Percentiles rank a stretch among this genome's conserved stretches.
Conservation (phyloP, 2,888 invertebrate species). For the Euzophera pinguis region DNA sequence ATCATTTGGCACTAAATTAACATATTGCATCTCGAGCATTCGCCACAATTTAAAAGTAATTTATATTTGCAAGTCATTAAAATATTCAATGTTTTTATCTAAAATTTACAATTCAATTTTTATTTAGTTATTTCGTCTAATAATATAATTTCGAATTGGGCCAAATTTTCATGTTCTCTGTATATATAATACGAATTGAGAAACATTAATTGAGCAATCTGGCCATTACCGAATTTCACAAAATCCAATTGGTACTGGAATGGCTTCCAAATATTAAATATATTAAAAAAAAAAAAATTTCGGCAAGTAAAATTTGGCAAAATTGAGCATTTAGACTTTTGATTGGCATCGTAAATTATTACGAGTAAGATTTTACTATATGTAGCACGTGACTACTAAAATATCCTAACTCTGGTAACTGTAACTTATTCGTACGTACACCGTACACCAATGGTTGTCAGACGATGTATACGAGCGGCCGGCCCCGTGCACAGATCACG, state of each 20-base stretch:
- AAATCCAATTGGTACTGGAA: slow-evolving; percentile 36
- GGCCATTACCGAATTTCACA: slow-evolving; percentile 41
- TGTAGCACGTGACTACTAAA: slow-evolving; percentile 61
- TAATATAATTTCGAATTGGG: slow-evolving; percentile 61
- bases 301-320: slow-evolving; percentile 80
- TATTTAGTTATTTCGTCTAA: slow-evolving; percentile 49
- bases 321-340: slow-evolving; percentile 77
- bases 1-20: slow-evolving; percentile 80
- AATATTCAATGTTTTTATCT: slow-evolving; percentile 54
- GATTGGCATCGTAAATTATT: slow-evolving; percentile 68
- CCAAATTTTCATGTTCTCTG: slow-evolving; percentile 49
- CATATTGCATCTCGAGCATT: slow-evolving; percentile 78
- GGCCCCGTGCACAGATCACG: slow-evolving; percentile 31
- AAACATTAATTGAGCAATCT: slow-evolving; percentile 66
- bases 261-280: slow-evolving; percentile 40
- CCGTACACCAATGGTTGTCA: slow-evolving; percentile 54
- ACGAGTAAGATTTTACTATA: slow-evolving; percentile 55
- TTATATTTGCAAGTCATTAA: slow-evolving; percentile 60
- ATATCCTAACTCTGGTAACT: slow-evolving; percentile 75
- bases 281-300: slow-evolving; percentile 63
- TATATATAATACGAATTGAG: slow-evolving; percentile 39
- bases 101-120: slow-evolving; percentile 62
- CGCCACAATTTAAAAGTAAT: slow-evolving; percentile 53
- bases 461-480: slow-evolving; percentile 36
- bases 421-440: slow-evolving; percentile 65